phyloP scores from a whole-genome alignment of 2,113 vertebrate species.

The Tretioscincus oriximinensis region DNA sequence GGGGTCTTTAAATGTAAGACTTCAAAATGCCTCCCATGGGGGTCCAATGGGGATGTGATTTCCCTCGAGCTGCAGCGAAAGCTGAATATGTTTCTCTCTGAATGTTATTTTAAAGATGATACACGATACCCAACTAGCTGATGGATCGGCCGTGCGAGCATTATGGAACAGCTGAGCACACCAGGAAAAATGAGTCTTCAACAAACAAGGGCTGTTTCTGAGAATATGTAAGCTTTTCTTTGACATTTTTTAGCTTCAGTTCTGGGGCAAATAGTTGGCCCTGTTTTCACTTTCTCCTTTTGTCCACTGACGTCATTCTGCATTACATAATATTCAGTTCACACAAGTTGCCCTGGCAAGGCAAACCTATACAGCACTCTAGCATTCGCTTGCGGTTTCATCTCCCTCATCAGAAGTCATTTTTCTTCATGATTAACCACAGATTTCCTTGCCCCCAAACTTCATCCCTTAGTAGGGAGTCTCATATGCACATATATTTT shows the following conservation, averaged over 20 bases:
- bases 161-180: conserved; percentile 18
- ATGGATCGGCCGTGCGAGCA: background rate
- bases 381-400: conserved; percentile 54
- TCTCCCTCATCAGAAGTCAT: conserved; percentile 48
- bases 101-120: conserved; percentile 4
- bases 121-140: conserved; percentile 19
- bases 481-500: conserved; percentile 42
- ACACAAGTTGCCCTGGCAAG: conserved; percentile 49
- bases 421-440: conserved; percentile 59
- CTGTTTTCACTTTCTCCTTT: conserved; percentile 47
- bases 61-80: conserved; percentile 24
- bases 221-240: conserved; percentile 48
- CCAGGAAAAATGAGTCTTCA: conserved; percentile 28
- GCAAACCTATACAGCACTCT: conserved; percentile 19
- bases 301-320: conserved; percentile 47
- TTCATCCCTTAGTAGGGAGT: conserved; percentile 26
- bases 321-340: conserved; percentile 49
- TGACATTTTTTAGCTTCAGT: conserved; percentile 38
- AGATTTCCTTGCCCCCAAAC: conserved; percentile 49
- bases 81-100: conserved; percentile 22
- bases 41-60: conserved; percentile 34
- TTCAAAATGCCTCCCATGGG: conserved; percentile 33
- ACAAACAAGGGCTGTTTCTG: conserved; percentile 36
- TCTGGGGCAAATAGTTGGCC: conserved; percentile 33
- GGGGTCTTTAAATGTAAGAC: conserved; percentile 28